phyloP scores from a whole-genome alignment of 2,113 vertebrate genomes.

The Acanthisitta chloris region DNA sequence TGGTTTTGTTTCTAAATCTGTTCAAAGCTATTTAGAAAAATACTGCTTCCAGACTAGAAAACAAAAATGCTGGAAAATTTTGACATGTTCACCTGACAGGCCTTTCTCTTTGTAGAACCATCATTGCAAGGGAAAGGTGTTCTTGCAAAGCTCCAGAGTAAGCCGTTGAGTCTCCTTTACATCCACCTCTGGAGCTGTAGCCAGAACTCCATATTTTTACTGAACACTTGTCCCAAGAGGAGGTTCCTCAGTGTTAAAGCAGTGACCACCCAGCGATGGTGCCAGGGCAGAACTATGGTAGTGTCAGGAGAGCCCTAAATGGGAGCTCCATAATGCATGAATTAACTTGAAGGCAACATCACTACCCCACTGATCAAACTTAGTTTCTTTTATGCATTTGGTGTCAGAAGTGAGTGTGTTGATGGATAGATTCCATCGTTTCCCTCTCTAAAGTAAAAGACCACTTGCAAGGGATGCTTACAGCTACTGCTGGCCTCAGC shows the following conservation, averaged over 20 bases:
- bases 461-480: conserved; percentile 45
- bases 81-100: neutral
- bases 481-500: conserved; percentile 73
- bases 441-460: neutral
- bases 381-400: neutral
- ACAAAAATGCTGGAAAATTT: neutral
- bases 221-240: neutral
- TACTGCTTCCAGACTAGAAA: neutral
- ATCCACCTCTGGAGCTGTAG: neutral
- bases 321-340: neutral
- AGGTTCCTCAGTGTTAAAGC: neutral
- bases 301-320: neutral
- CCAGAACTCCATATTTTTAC: neutral
- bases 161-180: neutral
- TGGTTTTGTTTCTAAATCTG: neutral
- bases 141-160: neutral
- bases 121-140: neutral
- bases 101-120: neutral
- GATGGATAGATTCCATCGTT: conserved; percentile 32
- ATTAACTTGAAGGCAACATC: neutral
- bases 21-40: neutral
- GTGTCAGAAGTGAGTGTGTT: neutral
- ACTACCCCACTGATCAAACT: neutral
- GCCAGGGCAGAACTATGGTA: neutral
- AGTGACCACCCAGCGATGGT: neutral